phyloP scores from a whole-genome alignment of 1,140 invertebrate genomes.

The Ephestia elutella region DNA sequence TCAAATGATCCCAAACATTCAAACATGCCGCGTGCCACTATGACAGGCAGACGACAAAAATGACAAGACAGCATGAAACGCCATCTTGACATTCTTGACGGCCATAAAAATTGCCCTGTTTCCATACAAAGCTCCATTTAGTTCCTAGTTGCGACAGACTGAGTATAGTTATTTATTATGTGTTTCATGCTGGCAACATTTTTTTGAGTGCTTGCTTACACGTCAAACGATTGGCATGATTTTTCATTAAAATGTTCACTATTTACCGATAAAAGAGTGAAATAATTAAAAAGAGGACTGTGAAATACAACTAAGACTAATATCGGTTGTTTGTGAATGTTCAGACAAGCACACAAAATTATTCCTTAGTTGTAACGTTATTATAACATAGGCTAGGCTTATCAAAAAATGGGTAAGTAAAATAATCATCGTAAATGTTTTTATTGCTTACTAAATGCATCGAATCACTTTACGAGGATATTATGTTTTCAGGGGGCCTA shows the following conservation, averaged over 20 bases:
- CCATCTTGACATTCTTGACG: too few species aligned
- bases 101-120: too few species aligned
- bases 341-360: conserved; percentile 24
- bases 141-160: too few species aligned
- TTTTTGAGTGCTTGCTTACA: conserved; percentile 56
- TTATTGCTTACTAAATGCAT: conserved; percentile 10
- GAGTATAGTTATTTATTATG: too few species aligned
- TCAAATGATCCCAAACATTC: too few species aligned
- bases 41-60: too few species aligned
- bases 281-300: conserved; percentile 14
- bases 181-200: conserved; percentile 15
- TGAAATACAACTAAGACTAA: conserved; percentile 19
- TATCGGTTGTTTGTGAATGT: conserved; percentile 33
- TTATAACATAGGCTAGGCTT: conserved; percentile 52
- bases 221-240: conserved; percentile 57
- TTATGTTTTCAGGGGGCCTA: conserved; percentile 85
- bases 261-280: conserved; percentile 33
- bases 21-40: too few species aligned
- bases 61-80: too few species aligned
- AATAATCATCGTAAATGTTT: conserved; percentile 20
- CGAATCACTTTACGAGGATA: conserved; percentile 1
- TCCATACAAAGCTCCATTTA: too few species aligned
- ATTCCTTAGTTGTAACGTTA: conserved; percentile 53
- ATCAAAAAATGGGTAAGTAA: conserved; percentile 62
- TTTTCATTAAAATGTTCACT: conserved; percentile 46